Base-by-base conservation (phyloP, 53 echinoderm and acorn worm genomes). In the Mesocentrotus franciscanus region DNA sequence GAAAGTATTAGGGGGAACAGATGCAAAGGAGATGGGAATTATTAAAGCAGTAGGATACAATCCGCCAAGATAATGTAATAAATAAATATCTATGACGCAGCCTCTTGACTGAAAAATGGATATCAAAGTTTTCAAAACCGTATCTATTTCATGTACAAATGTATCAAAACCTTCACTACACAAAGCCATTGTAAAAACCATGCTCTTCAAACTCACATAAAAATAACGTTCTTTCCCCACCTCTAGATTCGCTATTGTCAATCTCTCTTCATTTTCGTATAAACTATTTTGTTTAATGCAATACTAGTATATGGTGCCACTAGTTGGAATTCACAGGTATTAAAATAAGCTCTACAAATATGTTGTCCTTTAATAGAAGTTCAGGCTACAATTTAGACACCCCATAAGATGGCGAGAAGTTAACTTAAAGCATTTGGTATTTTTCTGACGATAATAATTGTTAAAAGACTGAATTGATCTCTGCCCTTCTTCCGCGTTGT, bases 101-200 rank as follows among this genome's bases (percentile, higher is more conserved):
- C 58, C 87, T 57, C 57, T 58, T 55, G n/a, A 56, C 27, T 56
- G 87, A 29, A 27, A 87, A 57, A 87, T 87, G 27, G 56, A 16
- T 56, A 87, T 58, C 56, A 87, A 58, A 58, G 58, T 11, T 39
- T 18, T 42, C 24, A 58, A 87, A 58, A 12, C 13, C 87, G 13
- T 57, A 87, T 58, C 58, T 87, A 87, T n/a, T 56, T 58, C 87
- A 87, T 87, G 58, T 87, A 87, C 87, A 87, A 87, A 87, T 87
- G 58, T 87, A 87, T 87, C 87, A 87, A 87, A 87, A 87, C 87
- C 87, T 87, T 10, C 87, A 87, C 87, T 87, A 87, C 87, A 87
- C 59, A 87, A 59, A 84, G 12, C 87, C 58, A 57, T 87, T 58
- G 58, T 87, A 87, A 87, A 87, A 87, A 87, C 87, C 87, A 87